These are phyloP conservation scores for Ophion ventricosus DNA, from an alignment of 2,888 invertebrate genomes.

Conservation along the genomic window DNA sequence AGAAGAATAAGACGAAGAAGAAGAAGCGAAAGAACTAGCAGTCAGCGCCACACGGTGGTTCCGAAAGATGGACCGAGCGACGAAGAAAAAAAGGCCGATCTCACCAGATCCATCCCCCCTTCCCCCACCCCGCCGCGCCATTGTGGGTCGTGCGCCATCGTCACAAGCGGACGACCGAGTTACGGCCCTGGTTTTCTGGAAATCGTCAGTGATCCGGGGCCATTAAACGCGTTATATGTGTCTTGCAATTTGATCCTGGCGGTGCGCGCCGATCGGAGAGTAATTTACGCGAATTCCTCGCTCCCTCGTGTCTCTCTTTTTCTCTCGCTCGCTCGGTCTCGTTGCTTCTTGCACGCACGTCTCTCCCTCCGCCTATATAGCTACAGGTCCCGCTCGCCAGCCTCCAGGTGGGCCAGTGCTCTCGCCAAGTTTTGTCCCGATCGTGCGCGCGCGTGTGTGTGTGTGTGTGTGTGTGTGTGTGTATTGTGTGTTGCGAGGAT, in stretches of 20 bases:
- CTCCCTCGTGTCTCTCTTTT: slow-evolving; percentile 3
- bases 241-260: slow-evolving; percentile 80
- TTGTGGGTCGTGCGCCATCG: no score
- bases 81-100: slow-evolving; percentile 21
- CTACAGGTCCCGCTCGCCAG: slow-evolving; percentile 20
- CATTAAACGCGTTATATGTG: slow-evolving; percentile 81
- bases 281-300: slow-evolving; percentile 79
- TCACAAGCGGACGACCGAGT: slow-evolving; percentile 40
- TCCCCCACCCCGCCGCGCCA: neutral
- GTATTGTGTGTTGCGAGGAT: slow-evolving; percentile 5
- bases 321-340: neutral
- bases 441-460: neutral
- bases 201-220: slow-evolving; percentile 79
- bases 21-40: slow-evolving; percentile 11
- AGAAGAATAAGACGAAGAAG: neutral
- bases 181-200: slow-evolving; percentile 80
- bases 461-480: neutral
- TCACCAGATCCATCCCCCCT: slow-evolving; percentile 2
- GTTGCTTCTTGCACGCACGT: neutral
- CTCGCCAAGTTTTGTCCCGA: slow-evolving; percentile 37
- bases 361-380: neutral
- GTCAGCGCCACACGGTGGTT: slow-evolving; percentile 7
- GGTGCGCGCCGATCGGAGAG: slow-evolving; percentile 75
- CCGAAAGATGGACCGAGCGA: neutral
- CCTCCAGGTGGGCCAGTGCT: slow-evolving; percentile 71